Conservation (phyloP, 2,797 vertebrate species). For the Enteromius argenteus region DNA sequence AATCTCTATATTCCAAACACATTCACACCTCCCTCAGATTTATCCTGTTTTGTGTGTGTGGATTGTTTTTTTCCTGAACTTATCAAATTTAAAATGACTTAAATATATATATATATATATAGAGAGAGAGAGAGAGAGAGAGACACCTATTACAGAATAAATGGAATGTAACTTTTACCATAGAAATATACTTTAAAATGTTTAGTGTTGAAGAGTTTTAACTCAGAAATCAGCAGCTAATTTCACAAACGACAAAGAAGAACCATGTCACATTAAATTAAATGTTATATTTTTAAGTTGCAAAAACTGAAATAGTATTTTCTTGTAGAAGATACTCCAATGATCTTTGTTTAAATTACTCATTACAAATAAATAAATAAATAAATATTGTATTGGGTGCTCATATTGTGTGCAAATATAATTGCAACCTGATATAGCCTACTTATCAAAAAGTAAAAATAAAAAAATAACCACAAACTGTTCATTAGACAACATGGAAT, state of each 20-base stretch:
- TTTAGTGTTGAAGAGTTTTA: not conserved
- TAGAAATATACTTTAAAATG: not conserved
- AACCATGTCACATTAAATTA: not conserved
- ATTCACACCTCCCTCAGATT: not conserved
- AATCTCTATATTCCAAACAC: slow-evolving; percentile 7
- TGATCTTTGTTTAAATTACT: not conserved
- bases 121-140: too few relatives aligned
- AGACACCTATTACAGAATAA: not conserved
- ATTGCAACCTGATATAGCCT: too few relatives aligned
- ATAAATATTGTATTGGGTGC: not conserved
- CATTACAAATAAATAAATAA: too few relatives aligned
- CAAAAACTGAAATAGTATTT: not conserved
- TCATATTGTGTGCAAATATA: not conserved
- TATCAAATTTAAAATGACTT: not conserved
- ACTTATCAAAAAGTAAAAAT: not conserved
- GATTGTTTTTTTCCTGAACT: not conserved
- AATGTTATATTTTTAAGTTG: not conserved
- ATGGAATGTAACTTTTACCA: not conserved
- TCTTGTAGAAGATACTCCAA: not conserved
- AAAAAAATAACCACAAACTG: not conserved
- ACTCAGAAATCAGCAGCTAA: not conserved
- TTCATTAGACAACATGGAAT: not conserved
- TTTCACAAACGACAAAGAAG: not conserved
- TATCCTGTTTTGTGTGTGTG: not conserved
- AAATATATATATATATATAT: too few relatives aligned